Evolutionary conservation across 2,113 vertebrate genomes (phyloP).

Genomic region (Anolis carolinensis): DNA sequence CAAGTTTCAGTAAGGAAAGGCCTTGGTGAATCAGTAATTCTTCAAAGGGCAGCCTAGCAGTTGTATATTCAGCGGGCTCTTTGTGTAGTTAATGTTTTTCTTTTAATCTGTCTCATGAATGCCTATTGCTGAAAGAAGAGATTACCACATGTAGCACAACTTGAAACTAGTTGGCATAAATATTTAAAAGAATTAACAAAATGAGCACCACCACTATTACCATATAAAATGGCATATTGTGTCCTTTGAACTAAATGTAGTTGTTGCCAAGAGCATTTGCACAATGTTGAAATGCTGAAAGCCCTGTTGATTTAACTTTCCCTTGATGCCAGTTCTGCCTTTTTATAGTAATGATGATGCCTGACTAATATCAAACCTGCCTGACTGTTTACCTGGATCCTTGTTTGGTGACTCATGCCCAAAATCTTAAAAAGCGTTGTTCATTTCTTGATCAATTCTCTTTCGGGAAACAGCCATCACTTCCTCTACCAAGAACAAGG

Average conservation of each 20-base stretch:
- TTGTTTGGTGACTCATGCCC: conserved; percentile 60
- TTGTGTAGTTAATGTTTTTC: conserved; percentile 24
- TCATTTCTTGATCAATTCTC: not conserved
- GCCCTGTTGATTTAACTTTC: conserved; percentile 37
- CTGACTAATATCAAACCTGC: conserved; percentile 22
- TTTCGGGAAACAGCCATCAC: not conserved
- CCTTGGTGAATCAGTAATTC: not conserved
- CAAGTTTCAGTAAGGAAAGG: not conserved
- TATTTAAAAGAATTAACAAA: conserved; percentile 63
- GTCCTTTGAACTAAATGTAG: conserved; percentile 44
- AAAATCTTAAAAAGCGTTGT: conserved; percentile 21
- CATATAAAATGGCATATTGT: conserved; percentile 51
- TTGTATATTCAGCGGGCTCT: conserved; percentile 38
- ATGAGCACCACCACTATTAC: conserved; percentile 52
- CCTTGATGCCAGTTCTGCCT: conserved; percentile 32
- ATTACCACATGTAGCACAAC: conserved; percentile 40
- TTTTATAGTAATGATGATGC: conserved; percentile 63
- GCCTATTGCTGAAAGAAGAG: conserved; percentile 49
- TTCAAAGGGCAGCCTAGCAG: conserved; percentile 10
- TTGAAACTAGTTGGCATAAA: conserved; percentile 53
- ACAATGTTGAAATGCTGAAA: conserved; percentile 34
- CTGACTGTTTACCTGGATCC: conserved; percentile 45
- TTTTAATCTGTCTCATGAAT: conserved; percentile 40
- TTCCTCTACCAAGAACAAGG: not conserved
- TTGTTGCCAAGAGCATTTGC: conserved; percentile 38